A percentile compares a stretch with the other conserved stretches of the same genome.
These are phyloP conservation scores for Leuciscus waleckii DNA, from an alignment of 2,797 vertebrate genomes.

Conservation along the genomic window DNA sequence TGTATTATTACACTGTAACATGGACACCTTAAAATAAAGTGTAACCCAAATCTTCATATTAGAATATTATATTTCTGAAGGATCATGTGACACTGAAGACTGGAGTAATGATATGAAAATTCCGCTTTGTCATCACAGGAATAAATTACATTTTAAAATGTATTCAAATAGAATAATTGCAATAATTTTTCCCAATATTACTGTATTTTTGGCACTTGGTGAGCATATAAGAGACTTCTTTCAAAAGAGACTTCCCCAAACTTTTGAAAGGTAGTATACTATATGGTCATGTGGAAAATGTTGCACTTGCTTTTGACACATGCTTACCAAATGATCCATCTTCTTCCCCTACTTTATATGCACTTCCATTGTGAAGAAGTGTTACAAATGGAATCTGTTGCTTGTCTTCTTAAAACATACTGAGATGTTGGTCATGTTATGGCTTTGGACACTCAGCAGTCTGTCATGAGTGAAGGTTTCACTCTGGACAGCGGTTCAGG, in stretches of 20 bases:
- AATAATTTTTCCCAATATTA: background rate
- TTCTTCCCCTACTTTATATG: background rate
- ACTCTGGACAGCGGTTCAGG: conserved; percentile 17
- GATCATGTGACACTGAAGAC: no score
- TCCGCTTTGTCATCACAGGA: no score
- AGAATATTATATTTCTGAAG: no score
- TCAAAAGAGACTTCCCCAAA: no score
- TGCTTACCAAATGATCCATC: background rate
- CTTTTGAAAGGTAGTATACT: no score
- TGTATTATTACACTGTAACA: no score
- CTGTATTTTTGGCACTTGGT: background rate
- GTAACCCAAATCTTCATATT: no score
- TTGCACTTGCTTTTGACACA: background rate
- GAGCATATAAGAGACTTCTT: background rate
- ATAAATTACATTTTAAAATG: no score
- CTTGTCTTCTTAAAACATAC: background rate
- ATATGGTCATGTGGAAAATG: background rate
- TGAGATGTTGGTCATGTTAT: background rate
- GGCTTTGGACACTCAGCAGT: conserved; percentile 20
- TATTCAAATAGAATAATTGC: no score
- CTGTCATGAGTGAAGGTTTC: conserved; percentile 4
- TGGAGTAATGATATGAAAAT: no score
- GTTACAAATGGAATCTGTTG: background rate
- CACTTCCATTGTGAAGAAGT: background rate
- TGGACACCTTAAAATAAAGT: no score